Base-by-base conservation (phyloP, 2,888 invertebrate species). In the Eulithis prunata region DNA sequence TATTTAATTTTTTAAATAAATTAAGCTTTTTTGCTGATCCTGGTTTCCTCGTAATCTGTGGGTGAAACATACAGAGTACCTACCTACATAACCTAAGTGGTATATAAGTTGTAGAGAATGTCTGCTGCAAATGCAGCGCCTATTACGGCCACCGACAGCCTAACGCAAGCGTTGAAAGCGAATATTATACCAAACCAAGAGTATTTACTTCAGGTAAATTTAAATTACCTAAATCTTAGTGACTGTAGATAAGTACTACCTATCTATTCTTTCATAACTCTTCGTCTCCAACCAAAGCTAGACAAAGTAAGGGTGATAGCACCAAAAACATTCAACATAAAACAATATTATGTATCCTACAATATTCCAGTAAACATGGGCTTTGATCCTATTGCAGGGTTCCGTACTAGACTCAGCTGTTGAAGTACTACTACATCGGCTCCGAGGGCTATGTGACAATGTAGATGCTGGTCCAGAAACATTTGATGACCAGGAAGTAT, bases 401-500 rank as follows among this genome's bases (percentile, higher is more conserved):
- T 98, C 98, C 13, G 97, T 99, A 28, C 88, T 98, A 65, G 99
- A 99, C 85, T 96, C 96, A 13, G 97, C 97, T 41, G 97, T 98
- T 7, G 98, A 98, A 84, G 97, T 98, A 21, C 92, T 99, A 38
- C 92, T 99, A 12, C 98, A 99, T 83, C 94, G 98, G 70, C 91
- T 99, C 12, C 95, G 98, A 75, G 99, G 99, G 1, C 93, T 99
- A 6, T 99, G 99, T 86, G 99, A 99, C 79, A 97, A 97, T 90
- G 97, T 97, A 1, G 97, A 98, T 80, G 96, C 96, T 59, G 97
- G 97, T 3, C 97, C 98, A 0, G 98, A 99, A 86, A 95, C 96
- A 0, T 99, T 99, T 86, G 96, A 97, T 80, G 99, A 99, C 85
- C 97, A 98, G 83, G 99, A 99, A 94, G 96, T 98, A 82, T 98